Conservation (phyloP, 2,113 vertebrate genomes). For the Myotis brandtii region DNA sequence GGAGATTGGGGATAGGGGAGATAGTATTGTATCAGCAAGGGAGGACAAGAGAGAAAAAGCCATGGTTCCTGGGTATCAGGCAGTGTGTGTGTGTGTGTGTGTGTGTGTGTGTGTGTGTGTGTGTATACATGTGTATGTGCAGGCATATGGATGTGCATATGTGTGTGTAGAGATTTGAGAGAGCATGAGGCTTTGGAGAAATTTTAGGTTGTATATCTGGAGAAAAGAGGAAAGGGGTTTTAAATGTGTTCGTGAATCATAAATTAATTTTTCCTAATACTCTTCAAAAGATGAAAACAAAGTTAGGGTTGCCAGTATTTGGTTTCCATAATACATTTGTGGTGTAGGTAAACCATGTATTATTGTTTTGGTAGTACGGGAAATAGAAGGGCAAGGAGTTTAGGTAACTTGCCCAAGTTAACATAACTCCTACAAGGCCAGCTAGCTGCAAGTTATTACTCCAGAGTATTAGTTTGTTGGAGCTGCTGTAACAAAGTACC, state of each 20-base stretch:
- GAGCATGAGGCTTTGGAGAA: neutral
- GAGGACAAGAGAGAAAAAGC: neutral
- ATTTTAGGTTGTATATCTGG: neutral
- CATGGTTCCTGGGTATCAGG: neutral
- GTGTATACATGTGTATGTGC: neutral
- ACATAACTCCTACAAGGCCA: neutral
- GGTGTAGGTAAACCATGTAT: neutral
- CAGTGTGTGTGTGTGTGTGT: neutral
- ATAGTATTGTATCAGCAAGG: neutral
- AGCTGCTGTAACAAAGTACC: neutral
- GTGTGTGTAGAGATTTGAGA: neutral
- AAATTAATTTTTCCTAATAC: neutral
- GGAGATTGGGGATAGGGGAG: neutral
- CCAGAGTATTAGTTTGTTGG: neutral
- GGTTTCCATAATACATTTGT: neutral
- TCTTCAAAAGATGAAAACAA: constrained; percentile 21
- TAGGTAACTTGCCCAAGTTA: neutral
- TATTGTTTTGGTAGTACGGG: neutral
- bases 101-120: no score
- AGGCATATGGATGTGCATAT: neutral
- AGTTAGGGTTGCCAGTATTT: neutral
- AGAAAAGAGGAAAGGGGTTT: constrained; percentile 1
- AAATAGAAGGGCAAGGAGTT: neutral
- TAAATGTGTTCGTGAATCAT: neutral
- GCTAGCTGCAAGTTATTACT: neutral